These are phyloP conservation scores for Clitarchus hookeri DNA, from an alignment of 2,888 invertebrate species.

Conservation along the genomic window DNA sequence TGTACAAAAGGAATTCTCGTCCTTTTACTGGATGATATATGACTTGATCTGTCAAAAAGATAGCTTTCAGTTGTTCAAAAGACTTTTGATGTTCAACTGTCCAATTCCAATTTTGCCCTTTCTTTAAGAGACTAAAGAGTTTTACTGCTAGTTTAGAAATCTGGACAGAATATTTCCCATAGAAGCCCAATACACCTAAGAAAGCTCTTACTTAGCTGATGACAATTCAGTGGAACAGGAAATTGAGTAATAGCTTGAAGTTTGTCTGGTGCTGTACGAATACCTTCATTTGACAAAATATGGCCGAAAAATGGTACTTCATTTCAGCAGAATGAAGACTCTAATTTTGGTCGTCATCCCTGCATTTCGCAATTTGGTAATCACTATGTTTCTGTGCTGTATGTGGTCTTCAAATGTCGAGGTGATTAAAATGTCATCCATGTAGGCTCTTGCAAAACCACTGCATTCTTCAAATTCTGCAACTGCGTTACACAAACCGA, in stretches of 20 bases:
- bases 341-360: conserved; percentile 12
- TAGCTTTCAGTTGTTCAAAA: background rate
- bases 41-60: conserved; percentile 20
- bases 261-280: background rate
- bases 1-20: background rate
- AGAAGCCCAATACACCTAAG: conserved; percentile 19
- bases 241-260: background rate
- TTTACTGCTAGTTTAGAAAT: background rate
- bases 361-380: background rate
- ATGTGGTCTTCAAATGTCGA: conserved; percentile 20
- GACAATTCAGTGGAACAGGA: background rate
- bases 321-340: conserved; percentile 6
- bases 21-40: background rate
- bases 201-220: background rate
- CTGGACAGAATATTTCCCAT: background rate
- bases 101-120: background rate
- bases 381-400: background rate
- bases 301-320: conserved; percentile 20
- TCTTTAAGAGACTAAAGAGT: background rate
- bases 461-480: background rate
- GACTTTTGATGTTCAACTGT: background rate
- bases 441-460: background rate
- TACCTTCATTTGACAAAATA: background rate
- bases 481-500: conserved; percentile 34
- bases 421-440: conserved; percentile 3